A percentile compares a stretch with the other conserved stretches of the same genome.
Evolutionary conservation across 2,113 vertebrate species (phyloP).

Genomic region (Anolis carolinensis): DNA sequence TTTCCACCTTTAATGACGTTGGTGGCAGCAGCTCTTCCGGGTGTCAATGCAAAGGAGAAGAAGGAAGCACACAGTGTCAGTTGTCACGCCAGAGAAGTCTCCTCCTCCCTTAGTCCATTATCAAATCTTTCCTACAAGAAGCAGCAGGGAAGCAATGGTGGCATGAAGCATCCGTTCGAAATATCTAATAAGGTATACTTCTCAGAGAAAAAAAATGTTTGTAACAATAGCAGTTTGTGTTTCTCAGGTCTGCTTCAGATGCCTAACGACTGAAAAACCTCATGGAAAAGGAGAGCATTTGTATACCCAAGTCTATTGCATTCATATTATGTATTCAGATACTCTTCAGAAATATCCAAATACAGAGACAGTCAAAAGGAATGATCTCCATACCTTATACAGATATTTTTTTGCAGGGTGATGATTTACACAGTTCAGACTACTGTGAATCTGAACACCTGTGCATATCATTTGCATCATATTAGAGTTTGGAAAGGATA

Average conservation of each 20-base stretch:
- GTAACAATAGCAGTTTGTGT: neutral
- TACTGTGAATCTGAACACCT: neutral
- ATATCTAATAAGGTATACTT: neutral
- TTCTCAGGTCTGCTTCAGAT: neutral
- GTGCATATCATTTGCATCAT: neutral
- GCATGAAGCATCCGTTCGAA: neutral
- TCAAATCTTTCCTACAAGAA: neutral
- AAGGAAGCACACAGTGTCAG: constrained; percentile 62
- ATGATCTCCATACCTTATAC: no score
- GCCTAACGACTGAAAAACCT: neutral
- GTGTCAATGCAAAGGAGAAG: constrained; percentile 63
- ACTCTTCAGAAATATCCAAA: neutral
- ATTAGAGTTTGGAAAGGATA: no score
- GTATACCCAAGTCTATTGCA: neutral
- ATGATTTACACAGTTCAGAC: neutral
- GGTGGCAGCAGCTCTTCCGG: constrained; percentile 92
- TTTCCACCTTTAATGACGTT: constrained; percentile 89
- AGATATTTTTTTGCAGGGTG: neutral
- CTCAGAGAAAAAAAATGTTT: neutral
- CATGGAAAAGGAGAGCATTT: neutral
- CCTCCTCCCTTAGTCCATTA: neutral
- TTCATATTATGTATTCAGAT: neutral
- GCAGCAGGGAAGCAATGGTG: neutral
- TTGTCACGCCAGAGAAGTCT: constrained; percentile 58
- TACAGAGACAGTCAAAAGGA: neutral